A percentile compares a stretch with the other conserved stretches of the same genome.
Evolutionary conservation across 1,140 invertebrate genomes (phyloP).

Genomic region (Stegodyphus dumicola): DNA sequence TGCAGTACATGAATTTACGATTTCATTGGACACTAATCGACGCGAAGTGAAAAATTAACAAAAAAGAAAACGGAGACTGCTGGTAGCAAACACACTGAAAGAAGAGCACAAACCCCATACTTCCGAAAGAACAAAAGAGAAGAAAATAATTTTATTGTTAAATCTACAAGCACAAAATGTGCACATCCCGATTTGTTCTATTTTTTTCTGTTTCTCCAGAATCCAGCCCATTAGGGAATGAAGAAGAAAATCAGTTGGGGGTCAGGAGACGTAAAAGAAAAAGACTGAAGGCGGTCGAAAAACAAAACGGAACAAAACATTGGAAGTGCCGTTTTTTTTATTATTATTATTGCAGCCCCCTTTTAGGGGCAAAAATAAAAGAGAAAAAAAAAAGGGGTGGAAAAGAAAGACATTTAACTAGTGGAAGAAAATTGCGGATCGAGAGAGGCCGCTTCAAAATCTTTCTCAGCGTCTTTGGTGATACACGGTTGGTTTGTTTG

Average conservation of each 20-base stretch:
- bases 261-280: slow-evolving; percentile 8
- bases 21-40: slow-evolving; percentile 24
- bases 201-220: slow-evolving; percentile 21
- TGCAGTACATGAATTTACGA: no score
- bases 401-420: slow-evolving; percentile 46
- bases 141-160: slow-evolving; percentile 45
- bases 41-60: background rate
- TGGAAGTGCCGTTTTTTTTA: slow-evolving; percentile 18
- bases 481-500: slow-evolving; percentile 26
- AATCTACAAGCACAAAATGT: slow-evolving; percentile 50
- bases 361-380: slow-evolving; percentile 12
- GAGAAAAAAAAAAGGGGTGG: slow-evolving; percentile 19
- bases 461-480: slow-evolving; percentile 31
- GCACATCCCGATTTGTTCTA: slow-evolving; percentile 25
- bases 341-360: slow-evolving; percentile 2
- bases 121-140: background rate
- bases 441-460: slow-evolving; percentile 37
- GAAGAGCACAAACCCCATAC: background rate
- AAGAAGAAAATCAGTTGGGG: slow-evolving; percentile 50
- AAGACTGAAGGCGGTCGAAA: background rate
- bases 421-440: slow-evolving; percentile 39
- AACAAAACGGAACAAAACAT: slow-evolving; percentile 32
- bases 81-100: background rate
- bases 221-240: slow-evolving; percentile 47
- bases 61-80: background rate